Conservation (phyloP, 1,140 invertebrate genomes). For the Magallana angulata region DNA sequence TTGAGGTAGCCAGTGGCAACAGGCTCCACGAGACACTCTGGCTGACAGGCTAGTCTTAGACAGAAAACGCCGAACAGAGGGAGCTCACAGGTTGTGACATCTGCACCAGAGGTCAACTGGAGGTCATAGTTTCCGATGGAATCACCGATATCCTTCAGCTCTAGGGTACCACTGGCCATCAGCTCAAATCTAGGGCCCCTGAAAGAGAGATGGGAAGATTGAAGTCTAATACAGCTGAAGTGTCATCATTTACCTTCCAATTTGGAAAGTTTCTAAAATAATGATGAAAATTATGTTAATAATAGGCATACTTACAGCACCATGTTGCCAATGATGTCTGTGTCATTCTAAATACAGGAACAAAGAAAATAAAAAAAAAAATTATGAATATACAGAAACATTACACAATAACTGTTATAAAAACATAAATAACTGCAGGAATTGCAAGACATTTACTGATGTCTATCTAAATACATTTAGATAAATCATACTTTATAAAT, state of each 20-base stretch:
- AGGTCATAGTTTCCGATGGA: constrained; percentile 81
- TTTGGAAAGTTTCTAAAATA: too few species aligned
- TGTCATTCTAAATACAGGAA: constrained; percentile 74
- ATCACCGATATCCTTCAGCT: constrained; percentile 83
- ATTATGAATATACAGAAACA: too few species aligned
- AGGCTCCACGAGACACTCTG: constrained; percentile 83
- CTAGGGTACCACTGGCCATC: constrained; percentile 84
- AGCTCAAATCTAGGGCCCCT: constrained; percentile 87
- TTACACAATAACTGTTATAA: too few species aligned
- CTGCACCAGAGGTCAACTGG: constrained; percentile 68
- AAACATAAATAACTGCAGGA: too few species aligned
- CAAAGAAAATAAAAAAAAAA: constrained; percentile 49
- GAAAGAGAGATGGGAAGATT: not conserved
- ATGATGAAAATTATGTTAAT: not conserved
- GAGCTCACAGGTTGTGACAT: constrained; percentile 78
- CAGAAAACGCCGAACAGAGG: constrained; percentile 88
- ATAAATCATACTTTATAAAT: too few species aligned
- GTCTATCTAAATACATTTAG: too few species aligned
- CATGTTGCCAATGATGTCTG: constrained; percentile 77
- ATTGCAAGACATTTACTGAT: too few species aligned
- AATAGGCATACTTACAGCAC: constrained; percentile 73
- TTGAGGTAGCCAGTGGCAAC: constrained; percentile 81
- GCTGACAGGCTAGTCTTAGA: constrained; percentile 86
- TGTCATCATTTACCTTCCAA: too few species aligned
- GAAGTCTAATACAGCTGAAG: not conserved